Evolutionary conservation across 2,113 vertebrate species (phyloP).

Genomic region (Nicator chloris): DNA sequence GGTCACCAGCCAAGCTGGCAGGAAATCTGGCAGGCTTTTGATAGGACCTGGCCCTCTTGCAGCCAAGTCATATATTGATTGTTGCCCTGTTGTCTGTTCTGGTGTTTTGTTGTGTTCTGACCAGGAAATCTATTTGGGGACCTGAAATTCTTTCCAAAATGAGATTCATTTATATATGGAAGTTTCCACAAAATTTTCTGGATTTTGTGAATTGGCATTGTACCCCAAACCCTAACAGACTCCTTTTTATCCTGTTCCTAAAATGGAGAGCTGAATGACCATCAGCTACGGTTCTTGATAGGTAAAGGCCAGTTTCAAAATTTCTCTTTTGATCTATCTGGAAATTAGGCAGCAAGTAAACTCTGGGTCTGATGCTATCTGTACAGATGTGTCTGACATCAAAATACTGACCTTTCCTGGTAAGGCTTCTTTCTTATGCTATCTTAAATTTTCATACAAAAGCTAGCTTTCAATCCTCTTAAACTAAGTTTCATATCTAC

Average conservation of each 20-base stretch:
- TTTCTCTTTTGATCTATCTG: background rate
- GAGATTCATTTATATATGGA: background rate
- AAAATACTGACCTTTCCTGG: background rate
- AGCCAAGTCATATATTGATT: constrained; percentile 28
- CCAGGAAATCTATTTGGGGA: background rate
- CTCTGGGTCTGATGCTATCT: background rate
- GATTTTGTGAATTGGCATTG: background rate
- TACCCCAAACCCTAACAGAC: background rate
- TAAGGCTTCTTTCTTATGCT: background rate
- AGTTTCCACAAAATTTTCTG: background rate
- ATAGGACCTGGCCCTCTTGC: background rate
- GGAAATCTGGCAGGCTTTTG: constrained; percentile 13
- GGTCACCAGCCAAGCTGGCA: constrained; percentile 37
- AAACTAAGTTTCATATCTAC: background rate
- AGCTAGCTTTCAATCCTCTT: background rate
- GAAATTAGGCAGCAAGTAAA: background rate
- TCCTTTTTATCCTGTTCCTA: background rate
- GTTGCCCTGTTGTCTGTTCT: background rate
- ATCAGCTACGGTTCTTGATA: background rate
- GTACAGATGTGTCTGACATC: background rate
- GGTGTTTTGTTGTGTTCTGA: background rate
- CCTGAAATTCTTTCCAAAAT: background rate
- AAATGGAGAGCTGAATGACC: background rate
- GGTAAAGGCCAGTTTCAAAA: background rate
- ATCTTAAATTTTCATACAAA: background rate